phyloP scores from a whole-genome alignment of 2,888 invertebrate genomes.

The Crocallis elinguaria region DNA sequence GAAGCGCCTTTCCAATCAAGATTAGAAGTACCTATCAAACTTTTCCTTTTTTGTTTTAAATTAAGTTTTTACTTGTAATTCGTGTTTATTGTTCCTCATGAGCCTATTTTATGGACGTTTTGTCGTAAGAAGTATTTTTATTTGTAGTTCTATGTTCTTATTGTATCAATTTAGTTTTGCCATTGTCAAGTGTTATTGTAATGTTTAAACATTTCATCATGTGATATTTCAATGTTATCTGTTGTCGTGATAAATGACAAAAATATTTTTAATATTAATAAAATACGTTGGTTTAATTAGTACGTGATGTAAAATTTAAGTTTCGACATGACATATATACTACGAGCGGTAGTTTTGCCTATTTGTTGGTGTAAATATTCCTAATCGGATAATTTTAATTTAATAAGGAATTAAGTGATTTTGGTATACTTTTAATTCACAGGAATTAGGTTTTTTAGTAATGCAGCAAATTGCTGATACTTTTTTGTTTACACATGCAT shows the following conservation, averaged over 20 bases:
- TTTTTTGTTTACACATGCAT: slow-evolving; percentile 26
- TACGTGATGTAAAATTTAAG: slow-evolving; percentile 65
- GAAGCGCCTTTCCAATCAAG: too few relatives aligned
- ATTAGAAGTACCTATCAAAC: too few relatives aligned
- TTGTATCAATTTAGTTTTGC: slow-evolving; percentile 62
- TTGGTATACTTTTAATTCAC: slow-evolving; percentile 36
- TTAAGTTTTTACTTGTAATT: not conserved
- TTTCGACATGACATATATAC: slow-evolving; percentile 72
- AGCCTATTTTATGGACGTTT: slow-evolving; percentile 38
- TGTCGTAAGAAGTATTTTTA: slow-evolving; percentile 51
- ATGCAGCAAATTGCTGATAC: slow-evolving; percentile 14
- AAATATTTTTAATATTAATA: slow-evolving; percentile 61
- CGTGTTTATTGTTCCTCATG: slow-evolving; percentile 53
- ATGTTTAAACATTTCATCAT: slow-evolving; percentile 77
- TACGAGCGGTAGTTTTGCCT: slow-evolving; percentile 51
- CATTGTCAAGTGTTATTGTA: slow-evolving; percentile 68
- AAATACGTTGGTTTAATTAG: slow-evolving; percentile 43
- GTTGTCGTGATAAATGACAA: slow-evolving; percentile 76
- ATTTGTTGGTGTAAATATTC: slow-evolving; percentile 71
- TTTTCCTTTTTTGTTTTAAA: not conserved
- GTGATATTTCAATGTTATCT: slow-evolving; percentile 84
- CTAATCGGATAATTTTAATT: slow-evolving; percentile 46
- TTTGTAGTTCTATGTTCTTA: slow-evolving; percentile 48
- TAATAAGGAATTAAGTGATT: slow-evolving; percentile 31
- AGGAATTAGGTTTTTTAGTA: slow-evolving; percentile 20